A percentile compares a stretch with the other conserved stretches of the same genome.
phyloP scores from a whole-genome alignment of 2,113 vertebrate genomes.

The Cochlearius cochlearius region DNA sequence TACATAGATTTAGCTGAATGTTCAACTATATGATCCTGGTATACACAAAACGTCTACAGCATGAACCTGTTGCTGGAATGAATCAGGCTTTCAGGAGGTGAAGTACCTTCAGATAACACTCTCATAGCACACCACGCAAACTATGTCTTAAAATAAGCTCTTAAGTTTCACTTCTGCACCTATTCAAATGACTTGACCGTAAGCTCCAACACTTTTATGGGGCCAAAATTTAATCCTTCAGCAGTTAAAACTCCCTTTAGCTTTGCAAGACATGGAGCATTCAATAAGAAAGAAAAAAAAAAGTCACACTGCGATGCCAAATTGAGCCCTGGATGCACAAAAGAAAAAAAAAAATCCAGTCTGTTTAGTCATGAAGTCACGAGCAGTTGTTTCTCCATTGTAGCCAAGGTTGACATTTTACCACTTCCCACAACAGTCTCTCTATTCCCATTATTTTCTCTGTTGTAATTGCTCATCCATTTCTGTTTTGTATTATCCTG shows the following conservation, averaged over 20 bases:
- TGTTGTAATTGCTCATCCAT: neutral
- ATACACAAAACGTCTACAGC: neutral
- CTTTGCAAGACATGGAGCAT: neutral
- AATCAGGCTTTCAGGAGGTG: neutral
- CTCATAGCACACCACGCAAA: neutral
- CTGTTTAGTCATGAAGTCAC: neutral
- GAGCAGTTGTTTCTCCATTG: neutral
- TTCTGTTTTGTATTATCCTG: neutral
- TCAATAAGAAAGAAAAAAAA: neutral
- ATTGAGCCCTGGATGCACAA: neutral
- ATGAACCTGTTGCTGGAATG: neutral
- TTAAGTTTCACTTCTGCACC: neutral
- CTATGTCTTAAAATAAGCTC: neutral
- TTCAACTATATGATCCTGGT: neutral
- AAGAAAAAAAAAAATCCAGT: neutral
- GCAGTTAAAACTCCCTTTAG: neutral
- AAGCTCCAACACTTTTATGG: neutral
- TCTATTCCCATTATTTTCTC: neutral
- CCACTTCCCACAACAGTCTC: neutral
- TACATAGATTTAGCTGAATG: neutral
- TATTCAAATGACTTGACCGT: neutral
- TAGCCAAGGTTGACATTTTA: neutral
- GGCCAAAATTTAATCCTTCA: neutral
- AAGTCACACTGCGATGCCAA: neutral
- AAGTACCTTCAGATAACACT: neutral